Evolutionary conservation across 1,140 invertebrate genomes (phyloP).

Genomic region (Drosophila teissieri): DNA sequence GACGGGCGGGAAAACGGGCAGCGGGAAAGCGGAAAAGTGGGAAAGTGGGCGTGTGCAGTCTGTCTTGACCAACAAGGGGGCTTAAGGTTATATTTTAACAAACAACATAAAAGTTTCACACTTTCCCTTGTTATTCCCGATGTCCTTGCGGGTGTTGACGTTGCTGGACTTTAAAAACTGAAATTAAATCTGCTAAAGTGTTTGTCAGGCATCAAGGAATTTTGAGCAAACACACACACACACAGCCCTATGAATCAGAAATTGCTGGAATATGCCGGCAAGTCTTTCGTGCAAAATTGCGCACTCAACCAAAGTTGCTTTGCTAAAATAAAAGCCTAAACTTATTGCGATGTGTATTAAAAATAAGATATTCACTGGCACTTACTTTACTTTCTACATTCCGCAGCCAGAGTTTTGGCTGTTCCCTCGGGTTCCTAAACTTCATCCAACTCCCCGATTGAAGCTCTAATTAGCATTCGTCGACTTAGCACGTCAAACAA

Average conservation of each 20-base stretch:
- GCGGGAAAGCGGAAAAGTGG: not conserved
- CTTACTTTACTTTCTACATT: too few relatives aligned
- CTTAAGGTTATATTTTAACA: conserved; percentile 73
- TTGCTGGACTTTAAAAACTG: conserved; percentile 29
- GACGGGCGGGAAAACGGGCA: too few relatives aligned
- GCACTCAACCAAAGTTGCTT: too few relatives aligned
- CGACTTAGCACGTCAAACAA: conserved; percentile 42
- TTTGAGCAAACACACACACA: not conserved
- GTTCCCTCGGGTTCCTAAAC: too few relatives aligned
- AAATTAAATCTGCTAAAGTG: conserved; percentile 26
- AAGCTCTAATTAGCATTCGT: conserved; percentile 55
- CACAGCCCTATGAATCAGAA: not conserved
- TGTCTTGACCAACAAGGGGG: conserved; percentile 50
- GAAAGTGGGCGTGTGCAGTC: conserved; percentile 16
- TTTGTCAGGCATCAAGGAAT: conserved; percentile 10
- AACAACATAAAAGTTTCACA: conserved; percentile 75
- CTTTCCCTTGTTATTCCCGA: conserved; percentile 42
- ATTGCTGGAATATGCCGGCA: not conserved
- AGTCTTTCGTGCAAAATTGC: not conserved
- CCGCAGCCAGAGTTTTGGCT: too few relatives aligned
- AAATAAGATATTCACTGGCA: too few relatives aligned
- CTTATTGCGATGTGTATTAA: too few relatives aligned
- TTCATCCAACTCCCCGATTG: not conserved
- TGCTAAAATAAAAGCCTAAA: too few relatives aligned
- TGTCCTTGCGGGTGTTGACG: conserved; percentile 31